These are phyloP conservation scores for Caenorhabditis drosophilae DNA, from an alignment of 2,888 invertebrate genomes.

Conservation along the genomic window DNA sequence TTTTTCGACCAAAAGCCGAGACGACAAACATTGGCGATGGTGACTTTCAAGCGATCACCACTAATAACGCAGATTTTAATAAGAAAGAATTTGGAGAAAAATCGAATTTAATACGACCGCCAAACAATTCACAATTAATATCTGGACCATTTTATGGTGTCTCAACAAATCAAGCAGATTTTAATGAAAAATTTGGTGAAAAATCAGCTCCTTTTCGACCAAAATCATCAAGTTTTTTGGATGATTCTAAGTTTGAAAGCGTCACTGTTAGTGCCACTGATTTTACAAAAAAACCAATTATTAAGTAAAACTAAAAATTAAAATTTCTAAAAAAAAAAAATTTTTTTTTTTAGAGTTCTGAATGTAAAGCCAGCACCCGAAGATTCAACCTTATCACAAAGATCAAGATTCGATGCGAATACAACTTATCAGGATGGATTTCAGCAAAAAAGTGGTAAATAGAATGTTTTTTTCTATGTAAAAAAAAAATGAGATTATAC, in stretches of 20 bases:
- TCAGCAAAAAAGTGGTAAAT: slow-evolving; percentile 27
- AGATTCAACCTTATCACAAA: slow-evolving; percentile 7
- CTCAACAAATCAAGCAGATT: slow-evolving; percentile 28
- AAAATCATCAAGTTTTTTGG: slow-evolving; percentile 15
- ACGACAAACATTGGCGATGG: too few species aligned
- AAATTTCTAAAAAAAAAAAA: neutral
- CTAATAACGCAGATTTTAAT: slow-evolving; percentile 17
- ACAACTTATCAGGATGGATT: slow-evolving; percentile 38
- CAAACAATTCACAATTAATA: too few species aligned
- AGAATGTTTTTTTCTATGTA: neutral
- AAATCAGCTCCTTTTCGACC: slow-evolving; percentile 13
- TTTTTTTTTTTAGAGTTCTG: slow-evolving; percentile 21
- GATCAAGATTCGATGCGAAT: slow-evolving; percentile 24
- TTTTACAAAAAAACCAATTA: slow-evolving; percentile 22
- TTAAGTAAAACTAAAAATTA: slow-evolving; percentile 7
- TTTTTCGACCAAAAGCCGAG: too few species aligned
- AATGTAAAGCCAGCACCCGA: slow-evolving; percentile 27
- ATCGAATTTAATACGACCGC: neutral
- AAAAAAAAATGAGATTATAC: neutral
- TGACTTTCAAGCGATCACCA: slow-evolving; percentile 10
- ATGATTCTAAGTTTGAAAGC: slow-evolving; percentile 12
- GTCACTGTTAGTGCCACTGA: slow-evolving; percentile 15
- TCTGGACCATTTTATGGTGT: slow-evolving; percentile 16
- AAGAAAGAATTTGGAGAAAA: slow-evolving; percentile 16
- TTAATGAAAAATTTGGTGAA: slow-evolving; percentile 17